Base-by-base conservation (phyloP, 2,113 vertebrate genomes). In the Rhabdornis inornatus region DNA sequence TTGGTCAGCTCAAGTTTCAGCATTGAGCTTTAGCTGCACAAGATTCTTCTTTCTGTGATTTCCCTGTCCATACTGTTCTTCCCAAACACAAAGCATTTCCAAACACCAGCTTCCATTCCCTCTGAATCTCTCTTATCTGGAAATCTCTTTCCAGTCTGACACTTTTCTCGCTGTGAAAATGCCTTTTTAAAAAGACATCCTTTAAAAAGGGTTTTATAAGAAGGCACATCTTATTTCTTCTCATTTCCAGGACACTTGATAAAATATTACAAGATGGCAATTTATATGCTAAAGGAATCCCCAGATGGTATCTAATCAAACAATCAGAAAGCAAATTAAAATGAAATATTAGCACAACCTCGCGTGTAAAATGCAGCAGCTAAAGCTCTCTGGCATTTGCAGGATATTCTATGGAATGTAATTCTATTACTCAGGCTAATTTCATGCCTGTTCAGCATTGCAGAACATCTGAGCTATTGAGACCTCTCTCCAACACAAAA, bases 281-380 rank as follows among this genome's bases (percentile, higher is more conserved):
- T 97, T 96, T 92, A 90, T 70, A 94, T 69, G 87, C 92, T 87
- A 90, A 92, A 96, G 88, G 66, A 97, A 97, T 84, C 88, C 77
- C 69, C 84, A 92, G 75, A 83, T 50, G 59, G 69, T 70, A 97
- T 90, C 93, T 97, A 97, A 98, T 97, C 97, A 97, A 97, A 97
- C 95, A 96, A 97, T 97, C 94, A 96, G 96, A 97, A 98, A 97
- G 96, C 84, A 97, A 97, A 98, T 97, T 95, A 97, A 97, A 97
- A 96, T 94, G 40, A 97, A 98, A 91, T 97, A 97, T 87, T 96
- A 97, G 74, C 4, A 0, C 64, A 94, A 91, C 31, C 88, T 69
- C 52, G 20, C 66, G 90, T 89, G 84, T 78, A 92, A 97, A 97
- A 96, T 72, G 84, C 50, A 55, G 89, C 81, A 94, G 72, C 91